Base-by-base conservation (phyloP, 2,888 invertebrate species). In the Cosmorhoe ocellata region DNA sequence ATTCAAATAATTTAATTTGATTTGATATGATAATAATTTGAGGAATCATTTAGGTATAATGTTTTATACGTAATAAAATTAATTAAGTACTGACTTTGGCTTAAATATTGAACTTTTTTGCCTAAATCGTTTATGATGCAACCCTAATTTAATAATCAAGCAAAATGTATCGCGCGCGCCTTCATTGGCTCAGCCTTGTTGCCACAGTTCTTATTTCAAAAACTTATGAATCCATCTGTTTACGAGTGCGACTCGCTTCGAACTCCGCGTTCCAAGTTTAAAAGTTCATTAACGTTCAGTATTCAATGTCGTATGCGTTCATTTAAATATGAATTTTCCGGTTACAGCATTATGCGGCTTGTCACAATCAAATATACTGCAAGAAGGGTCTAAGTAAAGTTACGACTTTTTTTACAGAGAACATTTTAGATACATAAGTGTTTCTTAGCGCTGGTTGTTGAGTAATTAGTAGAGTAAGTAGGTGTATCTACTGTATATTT, bases 221-320 rank as follows among this genome's bases (percentile, higher is more conserved):
- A 64, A 64, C 54, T 44, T 57, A 59, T 58, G 52, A 60, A 62
- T 66, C 55, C 66, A 61, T 66, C 60, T 67, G 66, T 66, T 65
- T 57, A 62, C 56, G 50, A 49, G 31, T 50, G 33, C 40, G 46
- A 52, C 39, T 43, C 39, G 52, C 41, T 45, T 40, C 58, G 42
- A 65, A 61, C 60, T 58, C 51, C 47, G 51, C 58, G 63, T 58
- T 59, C 63, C 66, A 70, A 71, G 70, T 74, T 74, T 69, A 67
- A 71, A 73, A 71, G 72, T 74, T 74, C 71, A 74, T 70, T 73
- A 74, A 27, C 70, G 73, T 75, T 66, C 67, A 67, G 60, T 67
- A 69, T 59, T 59, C 71, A 71, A 73, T 71, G 69, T 61, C 67
- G 66, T 59, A 51, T 56, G 58, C 39, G 43, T 56, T 51, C 46